Evolutionary conservation across 2,113 vertebrate species (phyloP).

Genomic region (Sapayoa aenigma): DNA sequence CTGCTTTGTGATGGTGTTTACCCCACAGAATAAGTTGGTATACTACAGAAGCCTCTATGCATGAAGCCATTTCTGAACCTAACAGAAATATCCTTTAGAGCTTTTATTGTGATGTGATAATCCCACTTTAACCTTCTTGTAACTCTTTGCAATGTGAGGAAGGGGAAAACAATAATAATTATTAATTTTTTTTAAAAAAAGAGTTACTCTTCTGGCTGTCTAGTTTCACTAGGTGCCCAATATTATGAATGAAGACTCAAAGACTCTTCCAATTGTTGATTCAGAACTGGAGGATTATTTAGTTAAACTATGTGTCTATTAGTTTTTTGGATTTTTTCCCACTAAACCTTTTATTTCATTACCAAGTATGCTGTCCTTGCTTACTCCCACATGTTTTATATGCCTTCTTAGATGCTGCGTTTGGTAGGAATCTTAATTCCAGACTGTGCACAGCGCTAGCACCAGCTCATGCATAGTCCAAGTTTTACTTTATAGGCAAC

Average conservation of each 20-base stretch:
- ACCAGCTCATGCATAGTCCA: background rate
- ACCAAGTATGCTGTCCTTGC: background rate
- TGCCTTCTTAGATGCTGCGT: background rate
- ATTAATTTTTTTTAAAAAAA: too few species aligned
- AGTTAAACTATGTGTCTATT: background rate
- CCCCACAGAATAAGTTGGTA: background rate
- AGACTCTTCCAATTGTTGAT: background rate
- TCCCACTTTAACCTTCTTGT: background rate
- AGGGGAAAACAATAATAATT: too few species aligned
- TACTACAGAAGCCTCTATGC: background rate
- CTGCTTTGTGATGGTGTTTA: background rate
- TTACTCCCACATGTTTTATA: background rate
- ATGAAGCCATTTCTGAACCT: background rate
- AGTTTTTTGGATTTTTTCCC: background rate
- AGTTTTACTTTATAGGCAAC: background rate
- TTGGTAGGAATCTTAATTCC: background rate
- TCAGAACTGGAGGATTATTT: background rate
- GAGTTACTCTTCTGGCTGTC: background rate
- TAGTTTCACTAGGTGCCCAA: background rate
- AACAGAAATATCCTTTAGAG: background rate
- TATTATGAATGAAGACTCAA: background rate
- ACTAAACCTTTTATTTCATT: background rate
- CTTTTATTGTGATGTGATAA: background rate
- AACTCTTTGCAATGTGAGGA: fast-evolving
- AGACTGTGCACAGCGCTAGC: background rate